Evolutionary conservation across 2,113 vertebrate genomes (phyloP), one percentile per base, ranked within the genome.

Genomic region (Merops nubicus): DNA sequence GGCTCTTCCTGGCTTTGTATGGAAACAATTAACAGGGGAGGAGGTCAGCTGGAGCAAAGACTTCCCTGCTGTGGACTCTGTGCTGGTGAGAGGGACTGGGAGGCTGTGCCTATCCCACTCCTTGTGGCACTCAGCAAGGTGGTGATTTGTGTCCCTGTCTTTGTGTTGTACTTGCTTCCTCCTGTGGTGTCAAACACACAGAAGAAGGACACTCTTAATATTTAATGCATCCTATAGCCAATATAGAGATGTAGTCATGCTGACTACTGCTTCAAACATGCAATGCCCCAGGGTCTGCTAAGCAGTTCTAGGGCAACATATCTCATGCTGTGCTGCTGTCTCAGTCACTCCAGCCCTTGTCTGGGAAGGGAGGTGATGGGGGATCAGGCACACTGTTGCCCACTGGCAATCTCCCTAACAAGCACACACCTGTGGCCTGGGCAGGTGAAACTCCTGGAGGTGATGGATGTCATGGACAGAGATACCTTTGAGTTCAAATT

Each of bases 381-480:
- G 23, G 9, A 34, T 62, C 2, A 1, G 50, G 23, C 33, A 54
- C 33, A 28, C 34, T 11, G 4, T 50, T 74, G 22, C 29, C 47
- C 69, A 13, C 50, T 42, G 28, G 34, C 4, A n/a, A 11, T 50
- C 45, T 86, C 40, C 85, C 59, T 96, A 85, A 96, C 21, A 15
- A 81, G 33, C 53, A 28, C 34, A 82, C 47, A 19, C 22, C 23
- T 53, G 51, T 8, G 72, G 25, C 28, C 40, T 48, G 76, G 65
- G 53, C 94, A 99, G 99, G 99, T 99, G 65, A 99, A 99, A 93
- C 98, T 99, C 34, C 96, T 99, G 92, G 99, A 99, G 50, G 99
- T 99, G 96, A 99, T 99, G 98, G 99, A 99, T 96, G 98, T 98
- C 89, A 99, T 99, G 99, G 99, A 99, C 97, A 99, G 98, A 96